These are phyloP conservation scores for Eupeodes corollae DNA, from an alignment of 1,140 invertebrate genomes.

Conservation along the genomic window DNA sequence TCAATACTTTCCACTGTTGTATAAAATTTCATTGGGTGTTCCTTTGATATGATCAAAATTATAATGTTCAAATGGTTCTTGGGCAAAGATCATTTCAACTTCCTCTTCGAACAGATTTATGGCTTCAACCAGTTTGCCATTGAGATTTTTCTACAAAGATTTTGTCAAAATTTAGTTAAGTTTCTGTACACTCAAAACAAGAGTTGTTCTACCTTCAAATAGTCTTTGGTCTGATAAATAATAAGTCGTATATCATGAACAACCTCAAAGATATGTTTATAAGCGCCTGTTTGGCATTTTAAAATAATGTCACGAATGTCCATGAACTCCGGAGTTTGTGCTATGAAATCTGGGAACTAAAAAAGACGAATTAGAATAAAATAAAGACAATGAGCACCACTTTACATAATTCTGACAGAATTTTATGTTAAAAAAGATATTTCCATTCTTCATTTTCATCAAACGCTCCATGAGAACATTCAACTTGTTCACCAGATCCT, in stretches of 20 bases:
- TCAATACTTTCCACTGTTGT: conserved; percentile 8
- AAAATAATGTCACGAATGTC: conserved; percentile 32
- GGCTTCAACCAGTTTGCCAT: conserved; percentile 9
- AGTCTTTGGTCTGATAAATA: conserved; percentile 23
- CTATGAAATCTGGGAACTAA: conserved; percentile 30
- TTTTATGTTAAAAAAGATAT: conserved; percentile 27
- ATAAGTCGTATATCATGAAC: conserved; percentile 38
- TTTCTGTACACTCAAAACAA: too few relatives aligned
- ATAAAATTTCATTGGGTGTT: conserved; percentile 22
- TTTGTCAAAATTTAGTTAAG: too few relatives aligned
- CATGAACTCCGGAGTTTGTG: conserved; percentile 28
- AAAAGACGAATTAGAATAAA: too few relatives aligned
- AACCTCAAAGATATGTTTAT: conserved; percentile 34
- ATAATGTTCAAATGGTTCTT: conserved; percentile 19
- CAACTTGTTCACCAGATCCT: conserved; percentile 17
- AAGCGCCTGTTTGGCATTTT: conserved; percentile 30
- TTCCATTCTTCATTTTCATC: conserved; percentile 15
- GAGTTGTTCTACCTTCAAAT: conserved; percentile 34
- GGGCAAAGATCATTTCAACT: conserved; percentile 24
- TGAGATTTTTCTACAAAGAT: neutral
- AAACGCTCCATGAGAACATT: conserved; percentile 17
- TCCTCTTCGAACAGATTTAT: conserved; percentile 21
- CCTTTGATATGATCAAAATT: conserved; percentile 27
- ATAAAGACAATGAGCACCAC: conserved; percentile 6
- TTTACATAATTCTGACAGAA: conserved; percentile 33